Evolutionary conservation across 2,888 invertebrate species (phyloP).

Genomic region (Apeira syringaria): DNA sequence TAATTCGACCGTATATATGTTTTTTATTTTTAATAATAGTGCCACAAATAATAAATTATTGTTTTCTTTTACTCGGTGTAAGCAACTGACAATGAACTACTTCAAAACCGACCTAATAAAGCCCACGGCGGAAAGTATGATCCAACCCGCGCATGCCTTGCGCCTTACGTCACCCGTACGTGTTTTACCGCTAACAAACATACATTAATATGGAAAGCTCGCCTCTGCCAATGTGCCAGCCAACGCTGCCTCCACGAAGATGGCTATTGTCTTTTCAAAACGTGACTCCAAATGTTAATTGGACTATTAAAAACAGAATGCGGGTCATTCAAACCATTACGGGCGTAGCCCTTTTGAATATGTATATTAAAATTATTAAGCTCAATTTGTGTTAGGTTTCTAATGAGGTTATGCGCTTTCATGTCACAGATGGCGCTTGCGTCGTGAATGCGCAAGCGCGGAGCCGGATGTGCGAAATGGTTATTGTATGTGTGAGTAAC

Average conservation of each 20-base stretch:
- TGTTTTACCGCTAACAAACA: constrained; percentile 83
- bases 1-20: no score
- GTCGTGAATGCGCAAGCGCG: constrained; percentile 73
- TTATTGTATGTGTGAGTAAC: constrained; percentile 61
- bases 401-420: constrained; percentile 83
- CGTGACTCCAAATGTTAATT: constrained; percentile 83
- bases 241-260: constrained; percentile 80
- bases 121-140: constrained; percentile 53
- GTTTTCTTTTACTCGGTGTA: background rate
- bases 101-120: constrained; percentile 35
- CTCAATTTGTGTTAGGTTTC: constrained; percentile 80
- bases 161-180: constrained; percentile 74
- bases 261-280: constrained; percentile 81
- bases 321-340: constrained; percentile 82
- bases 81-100: constrained; percentile 1
- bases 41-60: no score
- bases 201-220: constrained; percentile 82
- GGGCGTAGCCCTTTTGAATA: constrained; percentile 79
- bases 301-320: constrained; percentile 81
- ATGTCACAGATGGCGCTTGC: constrained; percentile 77
- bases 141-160: constrained; percentile 63
- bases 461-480: constrained; percentile 81
- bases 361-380: constrained; percentile 83
- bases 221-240: constrained; percentile 78
- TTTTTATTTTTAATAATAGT: background rate